These are phyloP conservation scores for Tetragonisca angustula DNA, from an alignment of 2,888 invertebrate genomes.

Conservation along the genomic window DNA sequence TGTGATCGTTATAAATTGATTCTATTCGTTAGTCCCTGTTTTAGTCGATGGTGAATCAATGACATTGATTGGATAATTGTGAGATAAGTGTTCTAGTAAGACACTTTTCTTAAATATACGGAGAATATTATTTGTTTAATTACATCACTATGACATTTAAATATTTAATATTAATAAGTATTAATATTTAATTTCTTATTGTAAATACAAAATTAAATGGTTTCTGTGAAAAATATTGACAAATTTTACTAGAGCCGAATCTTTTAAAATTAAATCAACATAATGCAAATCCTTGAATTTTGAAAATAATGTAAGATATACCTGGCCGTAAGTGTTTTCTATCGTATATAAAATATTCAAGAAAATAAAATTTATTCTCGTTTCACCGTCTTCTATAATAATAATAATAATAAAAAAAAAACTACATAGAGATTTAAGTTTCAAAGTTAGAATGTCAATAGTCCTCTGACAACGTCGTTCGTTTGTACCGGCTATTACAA, in stretches of 20 bases:
- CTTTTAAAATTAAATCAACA: neutral
- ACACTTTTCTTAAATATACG: neutral
- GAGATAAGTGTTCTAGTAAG: neutral
- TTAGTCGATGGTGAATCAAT: neutral
- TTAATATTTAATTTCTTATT: neutral
- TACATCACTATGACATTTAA: no score
- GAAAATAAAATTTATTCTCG: no score
- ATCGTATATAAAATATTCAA: no score
- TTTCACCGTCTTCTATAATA: no score
- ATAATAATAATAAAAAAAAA: no score
- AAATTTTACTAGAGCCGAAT: neutral
- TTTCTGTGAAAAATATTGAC: neutral
- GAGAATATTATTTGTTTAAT: neutral
- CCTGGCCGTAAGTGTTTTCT: no score
- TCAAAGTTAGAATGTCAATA: neutral
- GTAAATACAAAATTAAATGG: neutral
- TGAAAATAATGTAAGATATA: neutral
- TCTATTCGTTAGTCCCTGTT: constrained; percentile 5
- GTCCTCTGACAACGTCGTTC: neutral
- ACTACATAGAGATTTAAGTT: neutral
- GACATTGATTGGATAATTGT: neutral
- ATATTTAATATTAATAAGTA: no score
- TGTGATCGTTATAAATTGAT: neutral
- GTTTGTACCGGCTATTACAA: neutral
- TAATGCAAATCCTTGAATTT: neutral